phyloP scores from a whole-genome alignment of 2,797 vertebrate genomes.

The Pangasius mekongensis region DNA sequence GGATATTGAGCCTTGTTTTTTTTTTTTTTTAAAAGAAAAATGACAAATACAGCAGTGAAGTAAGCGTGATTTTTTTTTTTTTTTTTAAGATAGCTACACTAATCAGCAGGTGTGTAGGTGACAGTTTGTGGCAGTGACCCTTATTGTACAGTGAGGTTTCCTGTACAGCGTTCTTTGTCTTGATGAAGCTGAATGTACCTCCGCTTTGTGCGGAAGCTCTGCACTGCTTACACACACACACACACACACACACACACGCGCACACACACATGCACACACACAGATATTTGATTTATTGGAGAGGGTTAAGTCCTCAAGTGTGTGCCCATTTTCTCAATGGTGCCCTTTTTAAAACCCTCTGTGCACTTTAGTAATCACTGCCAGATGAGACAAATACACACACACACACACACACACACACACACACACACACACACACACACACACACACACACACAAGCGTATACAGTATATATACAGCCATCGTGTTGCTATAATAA shows the following conservation, averaged over 20 bases:
- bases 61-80: conserved; percentile 60
- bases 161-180: conserved; percentile 60
- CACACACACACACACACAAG: conserved; percentile 8
- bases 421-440: conserved; percentile 28
- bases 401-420: conserved; percentile 16
- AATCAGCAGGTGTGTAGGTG: conserved; percentile 55
- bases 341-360: conserved; percentile 37
- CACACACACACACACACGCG: conserved; percentile 49
- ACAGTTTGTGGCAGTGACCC: conserved; percentile 58
- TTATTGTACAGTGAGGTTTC: conserved; percentile 55
- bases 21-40: conserved; percentile 8
- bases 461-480: conserved; percentile 16
- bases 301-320: neutral
- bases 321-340: conserved; percentile 29
- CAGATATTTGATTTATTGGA: conserved; percentile 7
- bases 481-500: conserved; percentile 34
- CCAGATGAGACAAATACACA: conserved; percentile 30
- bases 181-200: conserved; percentile 73
- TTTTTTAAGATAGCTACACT: conserved; percentile 55
- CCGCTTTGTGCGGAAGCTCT: conserved; percentile 53
- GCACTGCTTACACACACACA: conserved; percentile 57
- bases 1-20: conserved; percentile 65
- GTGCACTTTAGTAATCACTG: conserved; percentile 53
- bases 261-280: conserved; percentile 9
- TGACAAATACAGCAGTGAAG: conserved; percentile 57